phyloP scores from a whole-genome alignment of 2,797 vertebrate species.

The Hydrolagus colliei region DNA sequence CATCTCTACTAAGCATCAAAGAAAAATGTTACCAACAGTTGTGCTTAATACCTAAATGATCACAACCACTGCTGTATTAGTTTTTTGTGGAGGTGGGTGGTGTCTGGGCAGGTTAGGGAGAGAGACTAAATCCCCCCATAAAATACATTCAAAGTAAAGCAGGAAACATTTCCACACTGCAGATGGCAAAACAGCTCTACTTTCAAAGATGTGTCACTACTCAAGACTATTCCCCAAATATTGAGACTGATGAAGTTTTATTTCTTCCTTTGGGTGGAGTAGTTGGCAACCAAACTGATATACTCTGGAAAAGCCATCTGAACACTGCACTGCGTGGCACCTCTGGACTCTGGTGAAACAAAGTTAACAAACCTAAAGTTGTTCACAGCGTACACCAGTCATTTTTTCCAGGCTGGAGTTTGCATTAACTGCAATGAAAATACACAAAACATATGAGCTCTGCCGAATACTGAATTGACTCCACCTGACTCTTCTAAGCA shows the following conservation, averaged over 20 bases:
- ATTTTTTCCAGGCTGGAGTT: constrained; percentile 44
- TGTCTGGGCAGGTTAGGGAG: too few species aligned
- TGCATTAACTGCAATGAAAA: constrained; percentile 47
- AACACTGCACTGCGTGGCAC: not conserved
- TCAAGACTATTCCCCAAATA: not conserved
- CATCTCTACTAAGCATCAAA: too few species aligned
- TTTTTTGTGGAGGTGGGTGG: too few species aligned
- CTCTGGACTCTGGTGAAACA: not conserved
- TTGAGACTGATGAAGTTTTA: constrained; percentile 3
- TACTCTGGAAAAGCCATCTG: constrained; percentile 5
- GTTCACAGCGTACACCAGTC: constrained; percentile 24
- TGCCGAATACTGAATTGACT: constrained; percentile 34
- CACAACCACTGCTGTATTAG: too few species aligned
- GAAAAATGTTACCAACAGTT: too few species aligned
- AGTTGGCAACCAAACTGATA: not conserved
- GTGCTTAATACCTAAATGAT: too few species aligned
- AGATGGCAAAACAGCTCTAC: not conserved
- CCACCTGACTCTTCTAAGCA: constrained; percentile 42
- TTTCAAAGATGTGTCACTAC: not conserved
- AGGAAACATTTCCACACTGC: too few species aligned
- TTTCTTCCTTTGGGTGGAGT: too few species aligned
- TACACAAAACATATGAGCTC: not conserved
- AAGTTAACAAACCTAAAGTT: too few species aligned
- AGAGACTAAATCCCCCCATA: too few species aligned
- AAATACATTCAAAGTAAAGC: too few species aligned